Evolutionary conservation across 2,797 vertebrate species (phyloP).

Genomic region (Silurus lanzhouensis): DNA sequence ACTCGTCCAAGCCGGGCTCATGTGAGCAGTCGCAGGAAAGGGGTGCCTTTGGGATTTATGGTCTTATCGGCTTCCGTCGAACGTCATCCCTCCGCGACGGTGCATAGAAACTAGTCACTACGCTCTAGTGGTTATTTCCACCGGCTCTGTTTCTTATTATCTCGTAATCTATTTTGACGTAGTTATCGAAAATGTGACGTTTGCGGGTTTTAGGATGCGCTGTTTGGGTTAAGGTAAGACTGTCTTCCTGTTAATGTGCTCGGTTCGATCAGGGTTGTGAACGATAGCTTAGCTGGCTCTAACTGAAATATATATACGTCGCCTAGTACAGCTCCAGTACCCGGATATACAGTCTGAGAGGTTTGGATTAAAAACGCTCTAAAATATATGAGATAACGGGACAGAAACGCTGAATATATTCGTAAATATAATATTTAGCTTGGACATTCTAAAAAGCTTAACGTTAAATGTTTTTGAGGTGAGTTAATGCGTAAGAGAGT

Average conservation of each 20-base stretch:
- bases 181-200: slow-evolving; percentile 1
- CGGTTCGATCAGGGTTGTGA: neutral
- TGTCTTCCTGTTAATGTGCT: neutral
- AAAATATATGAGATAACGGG: neutral
- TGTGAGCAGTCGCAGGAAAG: neutral
- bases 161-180: neutral
- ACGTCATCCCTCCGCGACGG: slow-evolving; percentile 10
- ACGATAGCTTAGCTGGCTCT: slow-evolving; percentile 6
- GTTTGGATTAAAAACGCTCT: neutral
- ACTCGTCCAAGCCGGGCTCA: neutral
- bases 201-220: neutral
- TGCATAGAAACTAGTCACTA: neutral
- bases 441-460: no score
- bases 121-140: neutral
- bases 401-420: neutral
- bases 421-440: neutral
- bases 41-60: neutral
- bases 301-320: neutral
- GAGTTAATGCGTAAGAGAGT: no score
- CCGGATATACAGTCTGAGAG: neutral
- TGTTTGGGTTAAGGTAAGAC: neutral
- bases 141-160: neutral
- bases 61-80: neutral
- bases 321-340: neutral
- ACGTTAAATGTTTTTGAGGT: no score